Evolutionary conservation across 1,140 invertebrate genomes (phyloP).

Genomic region (Euura saliciscinereae): DNA sequence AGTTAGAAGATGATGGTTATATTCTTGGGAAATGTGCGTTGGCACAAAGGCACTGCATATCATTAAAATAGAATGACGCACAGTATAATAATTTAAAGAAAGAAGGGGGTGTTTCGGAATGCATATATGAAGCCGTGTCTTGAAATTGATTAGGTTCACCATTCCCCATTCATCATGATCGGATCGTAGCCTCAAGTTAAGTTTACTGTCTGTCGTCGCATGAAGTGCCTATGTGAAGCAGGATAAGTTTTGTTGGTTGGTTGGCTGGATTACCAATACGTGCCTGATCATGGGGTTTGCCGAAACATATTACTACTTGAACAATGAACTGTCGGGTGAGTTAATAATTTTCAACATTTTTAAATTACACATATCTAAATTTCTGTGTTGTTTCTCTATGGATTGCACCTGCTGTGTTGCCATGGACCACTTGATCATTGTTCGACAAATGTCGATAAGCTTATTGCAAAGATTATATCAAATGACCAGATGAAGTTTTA

Average conservation of each 20-base stretch:
- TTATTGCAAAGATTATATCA: too few species aligned
- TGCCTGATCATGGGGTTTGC: constrained; percentile 11
- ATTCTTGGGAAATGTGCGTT: too few species aligned
- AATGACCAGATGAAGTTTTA: too few species aligned
- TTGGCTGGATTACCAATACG: neutral
- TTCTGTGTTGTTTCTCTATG: too few species aligned
- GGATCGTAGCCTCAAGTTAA: neutral
- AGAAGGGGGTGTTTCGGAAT: neutral
- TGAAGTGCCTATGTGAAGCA: neutral
- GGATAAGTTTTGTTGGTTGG: neutral
- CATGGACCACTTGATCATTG: too few species aligned
- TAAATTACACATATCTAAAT: too few species aligned
- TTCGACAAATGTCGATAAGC: too few species aligned
- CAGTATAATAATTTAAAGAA: neutral
- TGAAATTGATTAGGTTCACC: neutral
- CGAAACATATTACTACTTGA: constrained; percentile 19
- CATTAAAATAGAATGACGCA: constrained; percentile 5
- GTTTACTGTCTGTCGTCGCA: neutral
- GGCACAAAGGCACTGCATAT: neutral
- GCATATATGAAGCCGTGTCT: neutral
- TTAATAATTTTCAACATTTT: neutral
- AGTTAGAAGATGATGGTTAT: too few species aligned
- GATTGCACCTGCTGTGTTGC: too few species aligned
- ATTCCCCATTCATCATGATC: neutral
- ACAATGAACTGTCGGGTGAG: constrained; percentile 20